Conservation (phyloP, 2,113 vertebrate species). For the Felis catus region DNA sequence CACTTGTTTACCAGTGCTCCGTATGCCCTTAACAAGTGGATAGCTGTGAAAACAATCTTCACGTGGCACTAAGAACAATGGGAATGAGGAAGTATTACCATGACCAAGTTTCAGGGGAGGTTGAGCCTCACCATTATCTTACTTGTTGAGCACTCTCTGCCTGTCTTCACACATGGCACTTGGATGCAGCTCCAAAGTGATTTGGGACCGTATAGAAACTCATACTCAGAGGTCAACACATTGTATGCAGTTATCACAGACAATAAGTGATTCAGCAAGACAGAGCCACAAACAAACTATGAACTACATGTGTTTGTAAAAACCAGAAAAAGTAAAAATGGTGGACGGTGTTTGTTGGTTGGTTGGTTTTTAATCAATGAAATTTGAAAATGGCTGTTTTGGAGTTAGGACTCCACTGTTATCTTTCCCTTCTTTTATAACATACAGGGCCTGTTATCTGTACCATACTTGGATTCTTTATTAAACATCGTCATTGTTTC, state of each 20-base stretch:
- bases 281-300: background rate
- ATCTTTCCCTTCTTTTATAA: background rate
- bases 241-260: constrained; percentile 22
- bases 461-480: background rate
- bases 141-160: background rate
- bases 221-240: background rate
- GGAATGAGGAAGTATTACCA: background rate
- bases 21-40: background rate
- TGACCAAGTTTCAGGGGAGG: background rate
- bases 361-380: background rate
- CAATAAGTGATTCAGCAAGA: background rate
- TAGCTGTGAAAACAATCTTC: background rate
- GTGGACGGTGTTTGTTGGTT: background rate
- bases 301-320: background rate
- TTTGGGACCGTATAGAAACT: constrained; percentile 5
- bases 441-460: background rate
- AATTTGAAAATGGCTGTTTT: constrained; percentile 33
- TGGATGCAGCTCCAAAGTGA: background rate
- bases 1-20: background rate
- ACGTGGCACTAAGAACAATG: background rate
- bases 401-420: background rate
- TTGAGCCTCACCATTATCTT: background rate
- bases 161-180: background rate
- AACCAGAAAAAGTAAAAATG: background rate
- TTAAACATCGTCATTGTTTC: background rate